Percentiles rank a stretch among this genome's conserved stretches.
Evolutionary conservation across 2,888 invertebrate species (phyloP).

Genomic region (Mimachlamys varia): DNA sequence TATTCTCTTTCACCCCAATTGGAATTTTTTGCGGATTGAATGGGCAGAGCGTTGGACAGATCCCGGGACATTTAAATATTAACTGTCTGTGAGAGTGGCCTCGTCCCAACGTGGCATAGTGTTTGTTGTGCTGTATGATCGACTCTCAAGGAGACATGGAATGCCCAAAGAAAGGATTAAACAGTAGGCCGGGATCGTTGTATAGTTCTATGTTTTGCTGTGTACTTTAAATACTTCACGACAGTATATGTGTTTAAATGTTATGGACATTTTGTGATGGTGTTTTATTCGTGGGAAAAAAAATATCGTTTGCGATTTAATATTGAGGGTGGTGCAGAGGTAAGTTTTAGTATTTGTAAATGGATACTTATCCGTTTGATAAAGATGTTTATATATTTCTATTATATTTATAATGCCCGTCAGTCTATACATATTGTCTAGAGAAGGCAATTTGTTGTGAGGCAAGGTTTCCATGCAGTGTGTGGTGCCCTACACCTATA

Average conservation of each 20-base stretch:
- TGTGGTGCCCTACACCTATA: not conserved
- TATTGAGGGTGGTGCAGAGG: not conserved
- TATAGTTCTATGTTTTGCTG: not conserved
- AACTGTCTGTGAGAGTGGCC: not conserved
- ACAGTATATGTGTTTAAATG: constrained; percentile 11
- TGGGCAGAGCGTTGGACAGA: not conserved
- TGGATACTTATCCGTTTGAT: not conserved
- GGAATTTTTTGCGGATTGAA: not conserved
- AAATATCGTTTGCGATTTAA: not conserved
- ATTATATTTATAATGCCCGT: not conserved
- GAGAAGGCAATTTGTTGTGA: not conserved
- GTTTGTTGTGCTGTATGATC: constrained; percentile 31
- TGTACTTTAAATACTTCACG: not conserved
- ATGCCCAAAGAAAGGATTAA: constrained; percentile 31
- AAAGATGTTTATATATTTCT: not conserved
- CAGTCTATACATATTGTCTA: not conserved
- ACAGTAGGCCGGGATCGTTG: not conserved
- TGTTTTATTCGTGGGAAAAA: constrained; percentile 34
- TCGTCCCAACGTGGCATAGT: not conserved
- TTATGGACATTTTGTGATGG: not conserved
- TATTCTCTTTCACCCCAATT: constrained; percentile 24
- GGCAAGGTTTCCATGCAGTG: not conserved
- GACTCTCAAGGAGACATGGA: not conserved
- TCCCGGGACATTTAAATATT: not conserved
- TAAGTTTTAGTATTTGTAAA: not conserved